Base-by-base conservation (phyloP, 2,797 vertebrate genomes). In the Pelobates cultripes region DNA sequence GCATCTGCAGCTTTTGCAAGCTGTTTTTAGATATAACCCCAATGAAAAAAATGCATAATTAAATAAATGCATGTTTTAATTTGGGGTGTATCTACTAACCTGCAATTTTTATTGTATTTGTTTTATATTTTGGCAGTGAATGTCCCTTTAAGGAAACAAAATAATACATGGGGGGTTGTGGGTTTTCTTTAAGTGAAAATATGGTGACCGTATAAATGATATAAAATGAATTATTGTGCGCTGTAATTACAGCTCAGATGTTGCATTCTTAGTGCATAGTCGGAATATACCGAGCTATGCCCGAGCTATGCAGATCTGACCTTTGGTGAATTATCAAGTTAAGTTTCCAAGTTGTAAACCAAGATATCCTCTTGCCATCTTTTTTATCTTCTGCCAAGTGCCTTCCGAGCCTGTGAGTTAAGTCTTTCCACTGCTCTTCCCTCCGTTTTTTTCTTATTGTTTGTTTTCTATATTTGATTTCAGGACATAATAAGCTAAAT, bases 331-430 rank as follows among this genome's bases (percentile, higher is more conserved):
- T 64, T 64, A 64, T 55, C 17, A 14, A 14, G 67, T 55, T 13
- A 72, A 40, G 7, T 61, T 51, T 81, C 73, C 55, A 76, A 72
- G 40, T 15, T 70, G 79, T 70, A 41, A 57, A 45, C 63, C n/a
- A n/a, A 81, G 66, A 44, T 77, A 5, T 63, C 57, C 68, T 66
- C 70, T 53, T 71, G 70, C 70, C 45, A 14, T 53, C 7, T 28
- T 55, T 66, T 12, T 77, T 53, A 82, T 73, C 80, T 13, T 6
- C 15, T 68, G 70, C 40, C 68, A 47, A 64, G 64, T 5, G 55
- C 72, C 43, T 43, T 28, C 47, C 60, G 14, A 4, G 12, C 43
- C 12, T 40, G 81, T 67, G 68, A 57, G 42, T 15, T 57, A 70
- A 73, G 75, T 55, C 57, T 70, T 69, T 74, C 70, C 70, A 68